phyloP scores from a whole-genome alignment of 2,888 invertebrate genomes.

The Priocnemis perturbator region DNA sequence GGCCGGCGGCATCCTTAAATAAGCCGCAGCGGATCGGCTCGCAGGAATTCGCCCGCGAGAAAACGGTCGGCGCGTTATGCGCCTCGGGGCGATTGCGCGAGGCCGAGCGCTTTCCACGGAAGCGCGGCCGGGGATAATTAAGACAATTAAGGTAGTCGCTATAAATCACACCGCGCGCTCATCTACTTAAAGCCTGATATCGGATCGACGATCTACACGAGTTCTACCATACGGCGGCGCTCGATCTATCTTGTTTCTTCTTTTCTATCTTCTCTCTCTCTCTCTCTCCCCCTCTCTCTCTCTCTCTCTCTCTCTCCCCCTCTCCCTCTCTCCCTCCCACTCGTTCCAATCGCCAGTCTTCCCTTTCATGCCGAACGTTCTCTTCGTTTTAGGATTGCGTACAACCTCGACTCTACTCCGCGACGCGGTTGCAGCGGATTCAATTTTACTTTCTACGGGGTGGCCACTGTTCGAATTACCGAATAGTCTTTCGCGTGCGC shows the following conservation, averaged over 20 bases:
- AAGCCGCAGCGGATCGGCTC: neutral
- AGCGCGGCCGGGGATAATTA: slow-evolving; percentile 67
- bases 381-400: no score
- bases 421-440: no score
- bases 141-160: slow-evolving; percentile 70
- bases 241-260: slow-evolving; percentile 53
- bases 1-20: no score
- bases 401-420: no score
- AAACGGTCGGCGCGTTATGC: slow-evolving; percentile 30
- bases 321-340: slow-evolving; percentile 2
- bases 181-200: slow-evolving; percentile 66
- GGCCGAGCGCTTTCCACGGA: slow-evolving; percentile 67
- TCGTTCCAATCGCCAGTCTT: neutral
- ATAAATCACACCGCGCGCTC: slow-evolving; percentile 69
- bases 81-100: slow-evolving; percentile 31
- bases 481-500: no score
- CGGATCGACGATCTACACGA: slow-evolving; percentile 67
- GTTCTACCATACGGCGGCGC: slow-evolving; percentile 62
- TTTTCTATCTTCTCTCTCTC: slow-evolving; percentile 17
- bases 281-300: slow-evolving; percentile 5
- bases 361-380: no score
- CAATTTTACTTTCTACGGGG: no score
- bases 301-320: slow-evolving; percentile 1
- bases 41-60: slow-evolving; percentile 24
- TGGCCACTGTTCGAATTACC: no score